A percentile compares a stretch with the other conserved stretches of the same genome.
Evolutionary conservation across 2,888 invertebrate genomes (phyloP).

Genomic region (Synanthedon andrenaeformis): DNA sequence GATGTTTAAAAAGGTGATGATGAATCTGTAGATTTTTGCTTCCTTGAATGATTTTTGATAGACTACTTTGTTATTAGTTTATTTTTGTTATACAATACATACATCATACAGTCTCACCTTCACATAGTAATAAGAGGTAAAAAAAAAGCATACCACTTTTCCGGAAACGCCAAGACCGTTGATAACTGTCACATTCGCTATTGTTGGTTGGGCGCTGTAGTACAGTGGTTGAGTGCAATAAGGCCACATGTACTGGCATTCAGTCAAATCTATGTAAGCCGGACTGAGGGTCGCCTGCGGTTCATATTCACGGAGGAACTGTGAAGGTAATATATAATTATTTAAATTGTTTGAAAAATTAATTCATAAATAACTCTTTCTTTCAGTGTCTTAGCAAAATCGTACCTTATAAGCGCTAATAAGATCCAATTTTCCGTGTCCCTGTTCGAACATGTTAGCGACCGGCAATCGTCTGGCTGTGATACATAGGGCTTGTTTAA

Average conservation of each 20-base stretch:
- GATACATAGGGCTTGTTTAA: slow-evolving; percentile 95
- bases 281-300: slow-evolving; percentile 76
- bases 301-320: slow-evolving; percentile 69
- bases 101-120: not conserved
- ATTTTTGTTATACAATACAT: not conserved
- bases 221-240: slow-evolving; percentile 97
- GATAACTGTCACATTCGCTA: slow-evolving; percentile 93
- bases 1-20: no score
- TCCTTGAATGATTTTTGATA: not conserved
- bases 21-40: no score
- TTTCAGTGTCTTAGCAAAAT: no score
- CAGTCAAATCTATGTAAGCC: slow-evolving; percentile 92
- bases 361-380: no score
- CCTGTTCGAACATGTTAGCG: slow-evolving; percentile 97
- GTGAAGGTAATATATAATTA: slow-evolving; percentile 6
- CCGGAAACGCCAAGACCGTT: slow-evolving; percentile 95
- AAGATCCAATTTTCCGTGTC: slow-evolving; percentile 93
- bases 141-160: slow-evolving; percentile 61
- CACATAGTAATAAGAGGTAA: not conserved
- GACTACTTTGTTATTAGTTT: not conserved
- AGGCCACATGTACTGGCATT: slow-evolving; percentile 99
- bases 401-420: slow-evolving; percentile 86
- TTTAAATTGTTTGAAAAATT: no score
- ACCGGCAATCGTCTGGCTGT: slow-evolving; percentile 86
- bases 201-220: slow-evolving; percentile 86